Percentiles rank a stretch among this genome's conserved stretches.
phyloP scores from a whole-genome alignment of 1,140 invertebrate genomes.

The Vanessa atalanta region DNA sequence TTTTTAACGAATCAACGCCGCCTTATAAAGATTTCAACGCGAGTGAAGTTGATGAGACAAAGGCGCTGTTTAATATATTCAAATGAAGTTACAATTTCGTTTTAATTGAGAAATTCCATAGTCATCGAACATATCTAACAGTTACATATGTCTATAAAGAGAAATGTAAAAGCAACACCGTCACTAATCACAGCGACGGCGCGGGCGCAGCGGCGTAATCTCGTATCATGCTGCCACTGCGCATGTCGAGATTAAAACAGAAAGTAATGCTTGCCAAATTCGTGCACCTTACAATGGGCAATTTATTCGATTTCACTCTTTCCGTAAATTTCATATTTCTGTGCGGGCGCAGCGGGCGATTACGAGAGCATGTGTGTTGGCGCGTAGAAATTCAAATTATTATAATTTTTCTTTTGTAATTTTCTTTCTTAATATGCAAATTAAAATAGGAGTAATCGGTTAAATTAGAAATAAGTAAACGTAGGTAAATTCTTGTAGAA shows the following conservation, averaged over 20 bases:
- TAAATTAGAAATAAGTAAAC: too few relatives aligned
- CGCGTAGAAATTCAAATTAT: background rate
- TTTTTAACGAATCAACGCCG: background rate
- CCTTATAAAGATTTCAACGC: conserved; percentile 9
- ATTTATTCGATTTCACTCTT: conserved; percentile 78
- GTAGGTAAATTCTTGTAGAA: too few relatives aligned
- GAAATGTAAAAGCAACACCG: conserved; percentile 39
- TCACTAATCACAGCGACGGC: conserved; percentile 41
- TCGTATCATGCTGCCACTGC: conserved; percentile 43
- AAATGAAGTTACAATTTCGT: background rate
- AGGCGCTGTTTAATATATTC: background rate
- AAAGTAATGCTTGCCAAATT: conserved; percentile 73
- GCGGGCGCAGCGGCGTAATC: conserved; percentile 34
- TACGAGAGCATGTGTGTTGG: conserved; percentile 3
- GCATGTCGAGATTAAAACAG: conserved; percentile 68
- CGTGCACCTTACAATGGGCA: conserved; percentile 76
- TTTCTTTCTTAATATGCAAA: too few relatives aligned
- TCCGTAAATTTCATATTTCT: conserved; percentile 72
- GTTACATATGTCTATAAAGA: conserved; percentile 9
- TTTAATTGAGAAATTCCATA: conserved; percentile 4
- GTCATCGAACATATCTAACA: conserved; percentile 8
- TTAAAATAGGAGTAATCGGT: too few relatives aligned
- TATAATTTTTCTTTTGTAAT: background rate
- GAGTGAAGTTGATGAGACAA: background rate
- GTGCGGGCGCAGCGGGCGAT: conserved; percentile 41